Percentiles rank a stretch among this genome's conserved stretches.
Conservation (phyloP, 2,797 vertebrate genomes). For the Centropyge bicolor region DNA sequence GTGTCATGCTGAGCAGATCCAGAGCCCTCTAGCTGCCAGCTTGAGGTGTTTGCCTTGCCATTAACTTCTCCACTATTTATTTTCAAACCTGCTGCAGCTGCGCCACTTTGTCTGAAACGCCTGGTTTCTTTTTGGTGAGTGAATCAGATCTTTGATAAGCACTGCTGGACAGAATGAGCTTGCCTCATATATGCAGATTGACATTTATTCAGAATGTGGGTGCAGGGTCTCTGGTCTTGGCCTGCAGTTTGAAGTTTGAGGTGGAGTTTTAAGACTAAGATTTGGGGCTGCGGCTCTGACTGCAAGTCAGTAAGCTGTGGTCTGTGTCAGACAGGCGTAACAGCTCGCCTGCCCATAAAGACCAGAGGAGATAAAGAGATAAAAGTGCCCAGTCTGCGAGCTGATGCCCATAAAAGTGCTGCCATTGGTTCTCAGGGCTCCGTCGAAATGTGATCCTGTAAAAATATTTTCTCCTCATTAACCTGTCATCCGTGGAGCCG, state of each 20-base stretch:
- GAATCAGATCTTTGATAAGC: constrained; percentile 66
- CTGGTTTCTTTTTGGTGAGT: constrained; percentile 51
- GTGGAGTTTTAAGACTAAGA: constrained; percentile 65
- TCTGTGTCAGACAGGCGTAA: constrained; percentile 71
- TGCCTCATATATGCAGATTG: constrained; percentile 46
- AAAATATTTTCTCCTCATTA: constrained; percentile 92
- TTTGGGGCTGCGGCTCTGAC: constrained; percentile 51
- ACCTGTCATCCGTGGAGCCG: constrained; percentile 85
- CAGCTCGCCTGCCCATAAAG: constrained; percentile 72
- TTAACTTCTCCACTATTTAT: constrained; percentile 82
- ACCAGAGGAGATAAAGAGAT: constrained; percentile 80
- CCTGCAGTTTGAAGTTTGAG: constrained; percentile 45
- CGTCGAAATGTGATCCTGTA: constrained; percentile 85
- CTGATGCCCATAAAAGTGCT: constrained; percentile 81
- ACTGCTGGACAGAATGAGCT: constrained; percentile 36
- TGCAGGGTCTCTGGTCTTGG: constrained; percentile 35
- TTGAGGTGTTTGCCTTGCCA: constrained; percentile 82
- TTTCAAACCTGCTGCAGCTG: constrained; percentile 78
- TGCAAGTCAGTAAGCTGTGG: constrained; percentile 62
- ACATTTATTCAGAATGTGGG: constrained; percentile 42
- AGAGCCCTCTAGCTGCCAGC: constrained; percentile 78
- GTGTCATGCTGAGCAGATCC: constrained; percentile 82
- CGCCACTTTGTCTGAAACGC: constrained; percentile 66
- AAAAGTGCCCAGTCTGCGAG: constrained; percentile 77
- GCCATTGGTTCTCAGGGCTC: constrained; percentile 77